Base-by-base conservation (phyloP, 2,113 vertebrate genomes). In the Oryzias javanicus region DNA sequence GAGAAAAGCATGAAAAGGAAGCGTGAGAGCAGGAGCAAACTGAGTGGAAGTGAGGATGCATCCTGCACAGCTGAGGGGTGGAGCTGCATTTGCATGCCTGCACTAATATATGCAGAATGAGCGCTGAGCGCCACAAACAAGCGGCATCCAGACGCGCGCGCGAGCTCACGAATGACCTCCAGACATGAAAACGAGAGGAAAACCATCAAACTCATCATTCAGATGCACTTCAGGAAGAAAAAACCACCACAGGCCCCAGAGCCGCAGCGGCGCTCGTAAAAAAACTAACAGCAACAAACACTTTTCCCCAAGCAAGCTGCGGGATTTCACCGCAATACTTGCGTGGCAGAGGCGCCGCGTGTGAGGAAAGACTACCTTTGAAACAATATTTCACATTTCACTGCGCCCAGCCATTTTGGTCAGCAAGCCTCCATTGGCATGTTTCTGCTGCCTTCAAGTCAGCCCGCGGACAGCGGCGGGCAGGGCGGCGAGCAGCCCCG, bases 391-490 rank as follows among this genome's bases (percentile, higher is more conserved):
- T 89, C 86, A 90, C 87, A 90, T 90, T 80, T 88, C 78, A 87
- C 78, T 87, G 87, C 86, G 87, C 75, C 86, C 89, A 89, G 89
- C 89, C 89, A 90, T 90, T 83, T 90, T 90, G 87, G 67, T 82
- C 85, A 74, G 80, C 80, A 58, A 86, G 86, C 79, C 87, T 89
- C 86, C 87, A 85, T 81, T 82, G 81, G 84, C 81, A 87, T 86
- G 86, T 87, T 85, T 72, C 81, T 76, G 76, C 56, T 62, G 76
- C 49, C 64, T 82, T 66, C 42, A 69, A 49, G 60, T 75, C 70
- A 45, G 72, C 47, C 53, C 49, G 14, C 61, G 44, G 54, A 45
- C 60, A 41, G 64, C 72, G 46, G 58, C 19, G 18, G 46, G 40
- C 48, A 3, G 45, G 48, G 74, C 55, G 20, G 51, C 42, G 63